phyloP scores from a whole-genome alignment of 2,113 vertebrate species.

The Oostethus manadensis region DNA sequence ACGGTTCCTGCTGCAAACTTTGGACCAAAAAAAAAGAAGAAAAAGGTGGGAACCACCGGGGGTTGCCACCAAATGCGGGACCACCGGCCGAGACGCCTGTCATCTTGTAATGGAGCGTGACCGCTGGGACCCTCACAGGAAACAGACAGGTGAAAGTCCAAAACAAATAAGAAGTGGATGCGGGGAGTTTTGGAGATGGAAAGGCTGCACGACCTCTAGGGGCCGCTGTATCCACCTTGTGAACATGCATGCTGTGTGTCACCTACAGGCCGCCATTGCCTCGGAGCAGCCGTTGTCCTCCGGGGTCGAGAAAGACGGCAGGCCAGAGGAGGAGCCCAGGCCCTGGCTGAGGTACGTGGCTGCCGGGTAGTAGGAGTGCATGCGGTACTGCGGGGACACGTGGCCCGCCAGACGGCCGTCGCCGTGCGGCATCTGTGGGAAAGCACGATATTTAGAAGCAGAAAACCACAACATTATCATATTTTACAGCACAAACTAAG shows the following conservation, averaged over 20 bases:
- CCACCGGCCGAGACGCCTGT: conserved; percentile 61
- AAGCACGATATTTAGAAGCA: conserved; percentile 2
- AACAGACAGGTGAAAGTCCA: conserved; percentile 64
- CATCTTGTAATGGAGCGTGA: conserved; percentile 66
- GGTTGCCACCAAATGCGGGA: conserved; percentile 26
- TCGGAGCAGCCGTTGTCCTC: conserved; percentile 78
- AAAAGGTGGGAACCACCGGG: background rate
- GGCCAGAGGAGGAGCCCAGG: conserved; percentile 61
- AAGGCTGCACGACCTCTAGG: too few relatives aligned
- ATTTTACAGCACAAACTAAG: too few relatives aligned
- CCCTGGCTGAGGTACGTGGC: conserved; percentile 84
- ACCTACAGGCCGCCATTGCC: conserved; percentile 79
- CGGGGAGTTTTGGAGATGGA: conserved; percentile 18
- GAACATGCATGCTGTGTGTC: conserved; percentile 5
- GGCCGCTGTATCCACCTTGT: too few relatives aligned
- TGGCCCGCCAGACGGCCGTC: conserved; percentile 77
- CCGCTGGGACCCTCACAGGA: conserved; percentile 56
- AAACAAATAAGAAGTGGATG: conserved; percentile 51
- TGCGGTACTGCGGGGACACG: conserved; percentile 82
- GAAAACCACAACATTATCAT: conserved; percentile 23
- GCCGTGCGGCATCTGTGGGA: conserved; percentile 75
- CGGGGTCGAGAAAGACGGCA: conserved; percentile 78
- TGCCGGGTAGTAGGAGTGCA: conserved; percentile 88
- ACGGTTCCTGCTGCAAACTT: background rate
- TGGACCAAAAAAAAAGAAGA: background rate